Conservation (phyloP, 2,797 vertebrate genomes). For the Malurus splendens region DNA sequence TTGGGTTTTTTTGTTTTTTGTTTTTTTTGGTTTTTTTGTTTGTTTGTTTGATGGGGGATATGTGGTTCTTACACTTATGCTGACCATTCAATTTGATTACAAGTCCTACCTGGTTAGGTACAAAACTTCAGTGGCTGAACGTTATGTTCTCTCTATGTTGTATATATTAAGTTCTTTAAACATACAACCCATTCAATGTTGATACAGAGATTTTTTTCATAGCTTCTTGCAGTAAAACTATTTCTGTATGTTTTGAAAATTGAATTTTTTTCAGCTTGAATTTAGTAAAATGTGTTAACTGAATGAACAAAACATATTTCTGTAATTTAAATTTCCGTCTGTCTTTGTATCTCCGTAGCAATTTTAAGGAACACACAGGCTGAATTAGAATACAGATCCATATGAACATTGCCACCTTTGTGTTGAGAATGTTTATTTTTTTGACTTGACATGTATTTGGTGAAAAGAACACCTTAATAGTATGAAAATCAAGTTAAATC, state of each 20-base stretch:
- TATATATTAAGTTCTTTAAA: not conserved
- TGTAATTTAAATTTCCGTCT: not conserved
- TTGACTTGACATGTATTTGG: not conserved
- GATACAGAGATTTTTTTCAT: not conserved
- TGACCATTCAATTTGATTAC: not conserved
- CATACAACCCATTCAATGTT: not conserved
- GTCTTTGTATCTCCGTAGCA: not conserved
- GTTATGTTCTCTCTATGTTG: not conserved
- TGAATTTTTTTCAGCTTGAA: not conserved
- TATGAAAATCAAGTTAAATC: not conserved
- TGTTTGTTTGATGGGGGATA: not conserved
- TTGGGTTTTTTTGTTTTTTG: too few species aligned
- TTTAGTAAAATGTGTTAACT: not conserved
- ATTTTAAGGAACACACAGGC: not conserved
- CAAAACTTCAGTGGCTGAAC: not conserved
- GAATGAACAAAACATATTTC: not conserved
- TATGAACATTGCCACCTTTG: accelerated
- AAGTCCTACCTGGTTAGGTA: not conserved
- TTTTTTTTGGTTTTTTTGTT: not conserved
- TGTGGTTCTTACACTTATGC: not conserved
- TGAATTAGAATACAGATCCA: not conserved
- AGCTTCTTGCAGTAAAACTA: not conserved
- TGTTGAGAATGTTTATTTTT: not conserved
- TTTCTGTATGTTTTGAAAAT: not conserved
- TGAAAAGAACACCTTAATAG: not conserved